Conservation (phyloP, 1,140 invertebrate species). For the Lucilia cuprina region DNA sequence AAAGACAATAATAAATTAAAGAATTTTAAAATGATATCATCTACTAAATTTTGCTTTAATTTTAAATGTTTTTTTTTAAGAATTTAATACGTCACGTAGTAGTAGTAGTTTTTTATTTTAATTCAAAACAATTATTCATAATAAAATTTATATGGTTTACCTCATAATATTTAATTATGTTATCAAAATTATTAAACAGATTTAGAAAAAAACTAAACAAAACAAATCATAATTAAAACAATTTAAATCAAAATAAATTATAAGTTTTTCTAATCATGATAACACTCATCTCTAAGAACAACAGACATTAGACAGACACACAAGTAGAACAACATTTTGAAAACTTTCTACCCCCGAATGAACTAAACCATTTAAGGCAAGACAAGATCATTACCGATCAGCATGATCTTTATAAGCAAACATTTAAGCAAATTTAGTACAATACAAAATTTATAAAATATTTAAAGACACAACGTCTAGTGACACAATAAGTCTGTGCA, state of each 20-base stretch:
- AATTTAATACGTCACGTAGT: no score
- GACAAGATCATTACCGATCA: not conserved
- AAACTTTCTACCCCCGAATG: not conserved
- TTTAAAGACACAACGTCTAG: not conserved
- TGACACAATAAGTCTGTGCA: not conserved
- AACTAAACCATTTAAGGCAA: not conserved
- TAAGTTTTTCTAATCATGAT: no score
- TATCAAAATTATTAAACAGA: not conserved
- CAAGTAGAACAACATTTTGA: no score
- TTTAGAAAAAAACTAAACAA: not conserved
- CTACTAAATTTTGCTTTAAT: no score
- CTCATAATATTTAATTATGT: not conserved
- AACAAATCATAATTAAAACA: not conserved
- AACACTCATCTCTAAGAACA: no score
- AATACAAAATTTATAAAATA: not conserved
- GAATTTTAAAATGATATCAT: no score
- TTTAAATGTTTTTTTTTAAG: no score
- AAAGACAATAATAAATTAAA: no score
- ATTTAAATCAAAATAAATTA: no score
- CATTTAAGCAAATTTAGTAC: not conserved
- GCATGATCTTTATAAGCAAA: not conserved
- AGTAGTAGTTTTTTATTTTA: no score
- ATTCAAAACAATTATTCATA: not conserved
- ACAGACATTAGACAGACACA: no score
- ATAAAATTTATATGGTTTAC: not conserved